These are phyloP conservation scores for Macrotis lagotis DNA, from an alignment of 2,113 vertebrate genomes.

Conservation along the genomic window DNA sequence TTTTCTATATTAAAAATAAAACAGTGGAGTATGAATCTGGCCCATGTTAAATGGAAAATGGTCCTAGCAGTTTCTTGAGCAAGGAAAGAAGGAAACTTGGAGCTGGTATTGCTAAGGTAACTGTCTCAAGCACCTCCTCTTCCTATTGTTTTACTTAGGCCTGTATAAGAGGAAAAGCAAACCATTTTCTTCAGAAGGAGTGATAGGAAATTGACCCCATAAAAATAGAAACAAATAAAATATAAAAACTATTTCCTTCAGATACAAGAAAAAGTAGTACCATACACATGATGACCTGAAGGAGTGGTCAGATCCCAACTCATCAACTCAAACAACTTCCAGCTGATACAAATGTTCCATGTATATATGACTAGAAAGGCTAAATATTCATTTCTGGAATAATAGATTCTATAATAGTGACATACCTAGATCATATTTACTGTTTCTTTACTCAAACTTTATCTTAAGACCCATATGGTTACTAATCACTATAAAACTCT, in stretches of 20 bases:
- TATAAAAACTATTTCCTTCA: neutral
- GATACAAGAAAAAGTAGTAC: neutral
- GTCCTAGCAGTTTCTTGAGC: neutral
- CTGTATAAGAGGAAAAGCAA: neutral
- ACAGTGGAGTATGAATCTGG: neutral
- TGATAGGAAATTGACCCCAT: neutral
- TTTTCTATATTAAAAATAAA: neutral
- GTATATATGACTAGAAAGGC: too few relatives aligned
- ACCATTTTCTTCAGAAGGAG: neutral
- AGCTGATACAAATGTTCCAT: neutral
- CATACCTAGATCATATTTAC: neutral
- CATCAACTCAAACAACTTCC: neutral
- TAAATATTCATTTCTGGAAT: neutral
- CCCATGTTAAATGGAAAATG: too few relatives aligned
- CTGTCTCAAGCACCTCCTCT: neutral
- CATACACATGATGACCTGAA: neutral
- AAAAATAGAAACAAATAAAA: neutral
- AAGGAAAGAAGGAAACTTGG: neutral
- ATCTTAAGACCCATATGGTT: neutral
- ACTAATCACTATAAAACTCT: neutral
- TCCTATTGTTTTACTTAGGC: neutral
- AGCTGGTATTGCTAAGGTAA: too few relatives aligned
- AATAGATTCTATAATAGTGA: neutral
- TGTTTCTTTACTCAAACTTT: neutral
- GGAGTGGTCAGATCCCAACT: neutral